Evolutionary conservation across 2,888 invertebrate genomes (phyloP), one percentile per base, ranked within the genome.

Genomic region (Rhingia campestris): DNA sequence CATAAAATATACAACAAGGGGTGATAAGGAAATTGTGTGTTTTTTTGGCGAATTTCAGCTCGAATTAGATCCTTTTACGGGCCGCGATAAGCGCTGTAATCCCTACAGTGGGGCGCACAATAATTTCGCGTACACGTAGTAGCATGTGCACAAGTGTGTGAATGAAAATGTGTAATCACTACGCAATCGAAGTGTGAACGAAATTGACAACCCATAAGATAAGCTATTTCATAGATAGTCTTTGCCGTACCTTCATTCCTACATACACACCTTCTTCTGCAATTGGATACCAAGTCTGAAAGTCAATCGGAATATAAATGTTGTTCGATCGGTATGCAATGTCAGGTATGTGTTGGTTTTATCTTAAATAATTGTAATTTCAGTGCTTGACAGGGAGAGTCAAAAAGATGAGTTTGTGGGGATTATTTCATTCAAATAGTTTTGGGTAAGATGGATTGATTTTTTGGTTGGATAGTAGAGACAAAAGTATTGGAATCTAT

Each of bases 311-410:
- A 6, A 61, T 22, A 22, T 70, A 74, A 80, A 91, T 91, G 91
- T 87, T 91, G 86, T 91, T 89, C 87, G 91, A 91, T 86, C 90
- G 90, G 41, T 91, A 89, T 88, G 89, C 88, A 81, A 89, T 90
- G 88, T 89, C 91, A 91, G 91, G 91, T 91, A 89, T 45, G 86
- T 77, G 9, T 43, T 22, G 22, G 37, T 56, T 45, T 12, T 45
- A 9, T 22, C 1, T 7, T 47, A 22, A 4, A 9, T 12, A 45
- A 5, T 22, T 30, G 49, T 30, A 10, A 4, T 49, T 4, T 4
- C 14, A 58, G 58, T 14, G 37, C 7, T 39, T 7, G 9, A 9
- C 4, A 22, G 14, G 1, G 22, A 43, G 5, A 22, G 22, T 22
- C 22, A 22, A 22, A 2, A 22, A 22, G 22, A 22, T 35, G 12